Evolutionary conservation across 1,140 invertebrate genomes (phyloP), one percentile per base, ranked within the genome.

Genomic region (Drosophila serrata): DNA sequence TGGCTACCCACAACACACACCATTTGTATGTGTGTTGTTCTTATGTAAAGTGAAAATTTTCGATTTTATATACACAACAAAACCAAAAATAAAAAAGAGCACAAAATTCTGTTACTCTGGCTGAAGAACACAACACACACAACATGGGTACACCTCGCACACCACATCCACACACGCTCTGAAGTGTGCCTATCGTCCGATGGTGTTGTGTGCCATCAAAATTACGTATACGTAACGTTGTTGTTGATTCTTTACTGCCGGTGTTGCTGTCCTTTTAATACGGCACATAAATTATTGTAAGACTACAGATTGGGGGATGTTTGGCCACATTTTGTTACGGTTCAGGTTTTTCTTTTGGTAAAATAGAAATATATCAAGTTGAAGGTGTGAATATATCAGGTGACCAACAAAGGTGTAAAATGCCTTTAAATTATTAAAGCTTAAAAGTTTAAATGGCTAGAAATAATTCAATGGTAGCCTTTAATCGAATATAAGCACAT

Each of bases 21-120:
- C 79, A 87, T 81, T 87, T 87, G 82, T 87, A 73, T 75, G 68
- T 75, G 68, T 79, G 81, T 64, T 55, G 46, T 81, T 72, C 77
- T 90, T 88, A 88, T 88, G 84, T 84, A 88, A 90, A 88, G 84
- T 90, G 73, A 78, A 88, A 88, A 90, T 84, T 88, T 87, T 81
- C 85, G 85, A 90, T 88, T 84, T 84, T 84, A 79, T 88, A 81
- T 84, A 82, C 48, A 67, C 48, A 78, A 40, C 49, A 46, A 33
- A 3, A 33, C 9, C 9, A 33, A 33, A 5, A 35, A 59, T 49
- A 51, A 62, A 64, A 43, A 68, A 73, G 35, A 86, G 69, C 63
- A 62, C 51, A 68, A 69, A 82, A 82, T 87, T 64, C 76, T 69
- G 72, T 63, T 77, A 63, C 58, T 81, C 37, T 33, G 45, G 63